Evolutionary conservation across 2,113 vertebrate species (phyloP).

Genomic region (Gopherus flavomarginatus): DNA sequence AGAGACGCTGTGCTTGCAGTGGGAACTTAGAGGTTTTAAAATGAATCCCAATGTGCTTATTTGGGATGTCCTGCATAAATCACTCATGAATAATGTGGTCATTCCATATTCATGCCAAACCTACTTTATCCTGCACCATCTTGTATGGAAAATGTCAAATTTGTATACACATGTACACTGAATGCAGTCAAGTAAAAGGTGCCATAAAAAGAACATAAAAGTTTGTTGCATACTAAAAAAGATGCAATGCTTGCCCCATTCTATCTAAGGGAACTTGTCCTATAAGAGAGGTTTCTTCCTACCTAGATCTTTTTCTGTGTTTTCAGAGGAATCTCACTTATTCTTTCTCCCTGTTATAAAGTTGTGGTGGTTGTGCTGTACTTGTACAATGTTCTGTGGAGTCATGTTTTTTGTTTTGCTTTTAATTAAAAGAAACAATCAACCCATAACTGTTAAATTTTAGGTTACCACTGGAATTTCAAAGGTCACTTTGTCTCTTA

Average conservation of each 20-base stretch:
- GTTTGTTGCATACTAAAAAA: neutral
- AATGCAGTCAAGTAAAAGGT: rapidly evolving
- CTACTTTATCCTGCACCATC: neutral
- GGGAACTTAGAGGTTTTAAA: neutral
- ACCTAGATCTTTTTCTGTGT: neutral
- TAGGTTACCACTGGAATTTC: neutral
- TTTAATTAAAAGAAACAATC: neutral
- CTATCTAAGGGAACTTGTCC: neutral
- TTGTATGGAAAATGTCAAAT: rapidly evolving
- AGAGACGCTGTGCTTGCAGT: neutral
- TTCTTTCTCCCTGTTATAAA: neutral
- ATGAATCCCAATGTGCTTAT: neutral
- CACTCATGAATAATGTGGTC: neutral
- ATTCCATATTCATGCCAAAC: neutral
- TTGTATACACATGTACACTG: rapidly evolving
- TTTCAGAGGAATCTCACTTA: neutral
- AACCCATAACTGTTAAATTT: neutral
- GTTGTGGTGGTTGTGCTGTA: neutral
- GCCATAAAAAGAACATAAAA: neutral
- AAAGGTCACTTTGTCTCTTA: neutral
- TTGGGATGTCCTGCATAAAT: neutral
- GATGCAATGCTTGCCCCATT: neutral
- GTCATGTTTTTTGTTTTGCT: neutral
- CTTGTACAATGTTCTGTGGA: neutral
- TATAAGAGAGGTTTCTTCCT: neutral